Evolutionary conservation across 1,140 invertebrate species (phyloP).

Genomic region (Lepidurus couesii): DNA sequence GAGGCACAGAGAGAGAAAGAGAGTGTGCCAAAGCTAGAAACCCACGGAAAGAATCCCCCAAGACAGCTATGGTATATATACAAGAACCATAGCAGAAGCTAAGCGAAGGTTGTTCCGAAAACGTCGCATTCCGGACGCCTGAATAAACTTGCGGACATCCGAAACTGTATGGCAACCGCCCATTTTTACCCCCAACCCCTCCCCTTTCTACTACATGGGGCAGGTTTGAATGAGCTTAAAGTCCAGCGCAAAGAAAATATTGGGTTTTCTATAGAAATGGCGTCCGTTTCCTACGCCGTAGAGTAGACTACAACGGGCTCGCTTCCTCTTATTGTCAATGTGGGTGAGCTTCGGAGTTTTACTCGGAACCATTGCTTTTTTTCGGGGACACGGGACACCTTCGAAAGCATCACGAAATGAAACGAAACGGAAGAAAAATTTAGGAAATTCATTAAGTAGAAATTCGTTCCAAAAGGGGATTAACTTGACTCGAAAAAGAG

Average conservation of each 20-base stretch:
- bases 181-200: not conserved
- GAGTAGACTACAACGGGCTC: too few species aligned
- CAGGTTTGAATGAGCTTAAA: not conserved
- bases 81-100: too few species aligned
- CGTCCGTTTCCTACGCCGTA: not conserved
- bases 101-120: not conserved
- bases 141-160: not conserved
- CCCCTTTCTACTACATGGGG: not conserved
- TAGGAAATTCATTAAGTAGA: too few species aligned
- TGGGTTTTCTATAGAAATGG: not conserved
- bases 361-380: too few species aligned
- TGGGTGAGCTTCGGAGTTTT: too few species aligned
- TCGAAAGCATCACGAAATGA: too few species aligned
- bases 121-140: not conserved
- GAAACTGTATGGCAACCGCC: not conserved
- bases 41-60: not conserved
- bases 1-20: not conserved
- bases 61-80: too few species aligned
- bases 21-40: not conserved
- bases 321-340: too few species aligned
- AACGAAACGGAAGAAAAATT: too few species aligned
- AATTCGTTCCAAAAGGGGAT: too few species aligned
- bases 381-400: too few species aligned
- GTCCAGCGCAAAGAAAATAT: conserved; percentile 15
- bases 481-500: too few species aligned